Evolutionary conservation across 2,888 invertebrate species (phyloP).

Genomic region (Dasypolia templi): DNA sequence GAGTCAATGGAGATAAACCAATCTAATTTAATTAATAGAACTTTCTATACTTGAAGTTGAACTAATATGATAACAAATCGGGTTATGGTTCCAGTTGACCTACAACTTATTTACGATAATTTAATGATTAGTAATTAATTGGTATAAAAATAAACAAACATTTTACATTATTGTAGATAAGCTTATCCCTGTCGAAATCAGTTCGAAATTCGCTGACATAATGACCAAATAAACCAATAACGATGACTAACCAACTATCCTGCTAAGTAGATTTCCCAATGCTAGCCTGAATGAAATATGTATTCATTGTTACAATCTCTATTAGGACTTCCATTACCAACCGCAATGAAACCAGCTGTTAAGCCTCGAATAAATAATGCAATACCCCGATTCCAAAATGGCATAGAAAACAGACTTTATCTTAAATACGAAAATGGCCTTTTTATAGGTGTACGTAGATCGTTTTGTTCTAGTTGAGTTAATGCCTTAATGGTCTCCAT

Average conservation of each 20-base stretch:
- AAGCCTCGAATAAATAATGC: conserved; percentile 46
- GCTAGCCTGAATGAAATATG: conserved; percentile 41
- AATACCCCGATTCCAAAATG: conserved; percentile 38
- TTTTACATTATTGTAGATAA: background rate
- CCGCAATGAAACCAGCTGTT: conserved; percentile 51
- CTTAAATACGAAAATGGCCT: conserved; percentile 27
- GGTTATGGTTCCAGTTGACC: background rate
- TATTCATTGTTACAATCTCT: conserved; percentile 37
- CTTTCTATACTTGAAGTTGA: conserved; percentile 2
- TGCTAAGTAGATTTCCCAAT: conserved; percentile 38
- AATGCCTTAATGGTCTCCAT: conserved; percentile 47
- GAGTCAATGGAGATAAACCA: conserved; percentile 7
- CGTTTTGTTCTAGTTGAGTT: conserved; percentile 42
- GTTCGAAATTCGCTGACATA: background rate
- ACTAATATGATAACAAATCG: background rate
- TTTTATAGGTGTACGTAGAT: conserved; percentile 4
- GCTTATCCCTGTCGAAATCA: background rate
- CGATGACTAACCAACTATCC: conserved; percentile 21
- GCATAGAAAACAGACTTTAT: conserved; percentile 22
- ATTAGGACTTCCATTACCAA: conserved; percentile 49
- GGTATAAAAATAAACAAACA: background rate
- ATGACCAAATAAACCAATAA: conserved; percentile 21
- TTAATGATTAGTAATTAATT: background rate
- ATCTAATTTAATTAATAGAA: background rate
- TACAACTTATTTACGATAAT: background rate